Evolutionary conservation across 2,113 vertebrate species (phyloP), one percentile per base, ranked within the genome.

Genomic region (Oreotrochilus melanogaster): DNA sequence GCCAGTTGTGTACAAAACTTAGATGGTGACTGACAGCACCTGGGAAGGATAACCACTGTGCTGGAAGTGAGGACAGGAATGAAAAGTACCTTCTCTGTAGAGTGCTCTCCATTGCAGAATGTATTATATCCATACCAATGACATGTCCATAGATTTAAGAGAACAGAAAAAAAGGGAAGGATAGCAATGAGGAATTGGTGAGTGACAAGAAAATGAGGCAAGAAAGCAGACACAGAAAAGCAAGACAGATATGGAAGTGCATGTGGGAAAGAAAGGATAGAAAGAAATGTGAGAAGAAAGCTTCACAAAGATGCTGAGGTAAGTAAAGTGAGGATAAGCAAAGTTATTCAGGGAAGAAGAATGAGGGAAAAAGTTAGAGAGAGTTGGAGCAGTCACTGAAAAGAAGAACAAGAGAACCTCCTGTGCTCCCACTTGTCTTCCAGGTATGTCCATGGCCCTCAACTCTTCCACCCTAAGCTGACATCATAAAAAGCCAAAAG

Each of bases 321-420:
- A 78, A 48, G 4, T 70, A 28, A 82, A 81, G 7, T 12, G 7
- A 74, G 37, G 75, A 50, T 18, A 61, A 75, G 7, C 3, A 4
- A 71, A 81, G 9, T 60, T 27, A 81, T 33, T 73, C 30, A 35
- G 18, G 73, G 60, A 81, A 31, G 5, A 78, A 74, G 31, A 76
- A 76, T 78, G 8, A 7, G 17, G 17, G 13, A 56, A 66, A 67
- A 83, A 61, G 8, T 74, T 51, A 70, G 18, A 58, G 17, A 0
- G 3, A 50, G 14, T 48, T 47, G 43, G 30, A 93, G 7, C 7
- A 64, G 37, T 7, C n/a, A 37, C 22, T 71, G 73, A n/a, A 74
- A 86, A 58, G 56, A 0, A 2, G 56, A 0, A 2, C 7, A 47
- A 21, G 8, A 30, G 50, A 88, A 18, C n/a, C 0, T 1, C 10